Base-by-base conservation (phyloP, 2,888 invertebrate species). In the Epinotia ramella region DNA sequence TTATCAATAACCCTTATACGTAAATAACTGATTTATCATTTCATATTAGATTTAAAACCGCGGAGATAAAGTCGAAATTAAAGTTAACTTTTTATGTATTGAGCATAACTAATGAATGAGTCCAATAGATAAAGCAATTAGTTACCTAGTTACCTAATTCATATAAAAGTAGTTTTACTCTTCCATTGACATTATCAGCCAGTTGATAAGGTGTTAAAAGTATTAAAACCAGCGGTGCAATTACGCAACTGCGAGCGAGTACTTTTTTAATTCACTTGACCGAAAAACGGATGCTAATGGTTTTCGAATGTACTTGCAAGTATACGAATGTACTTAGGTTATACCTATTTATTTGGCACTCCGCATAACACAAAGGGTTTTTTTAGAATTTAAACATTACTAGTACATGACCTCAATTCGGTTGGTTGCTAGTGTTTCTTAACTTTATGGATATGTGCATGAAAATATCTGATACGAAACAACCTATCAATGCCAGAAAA, bases 61-160 rank as follows among this genome's bases (percentile, higher is more conserved):
- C 16, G 9, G 24, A 13, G 3, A 49, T 28, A n/a, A 53, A 3
- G 65, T 49, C 7, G 49, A n/a, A 49, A 65, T 20, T 28, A 57
- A 11, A 3, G 20, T 57, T 4, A 20, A 20, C 57, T 57, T 1
- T 20, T 57, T 18, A 9, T 1, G 18, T 12, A 3, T 28, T 12
- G n/a, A 24, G 7, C n/a, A 12, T 4, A 2, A 57, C 2, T 20
- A 57, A 20, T 20, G 53, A 53, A n/a, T 53, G 20, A 57, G 28
- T 65, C 65, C 53, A 65, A 65, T 65, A 53, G 65, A 18, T 11
- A 28, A 65, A 65, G 11, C 65, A 65, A 65, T 65, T 65, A 65
- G 49, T 28, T 9, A 33, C 33, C 40, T 40, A 40, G 9, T 40
- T 40, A 40, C 9, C 9, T 46, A 65, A 49, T 65, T 44, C 63